phyloP scores from a whole-genome alignment of 2,113 vertebrate species.

The Mus musculus region DNA sequence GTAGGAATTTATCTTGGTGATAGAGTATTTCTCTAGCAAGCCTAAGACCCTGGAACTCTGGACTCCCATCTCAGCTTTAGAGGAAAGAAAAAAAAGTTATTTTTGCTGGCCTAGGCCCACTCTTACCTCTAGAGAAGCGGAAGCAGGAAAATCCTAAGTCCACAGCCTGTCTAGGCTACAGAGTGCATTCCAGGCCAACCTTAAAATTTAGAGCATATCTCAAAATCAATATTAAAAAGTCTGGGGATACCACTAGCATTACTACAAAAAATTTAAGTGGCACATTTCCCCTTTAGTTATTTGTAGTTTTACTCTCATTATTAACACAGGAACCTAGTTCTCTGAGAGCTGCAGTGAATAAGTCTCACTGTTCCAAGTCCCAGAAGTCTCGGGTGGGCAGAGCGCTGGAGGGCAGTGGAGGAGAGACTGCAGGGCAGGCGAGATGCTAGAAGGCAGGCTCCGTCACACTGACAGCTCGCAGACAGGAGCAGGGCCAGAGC shows the following conservation, averaged over 20 bases:
- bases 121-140: neutral
- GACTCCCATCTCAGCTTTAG: neutral
- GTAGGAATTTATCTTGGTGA: neutral
- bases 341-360: neutral
- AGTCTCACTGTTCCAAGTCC: neutral
- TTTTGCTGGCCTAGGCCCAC: neutral
- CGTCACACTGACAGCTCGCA: fast-evolving
- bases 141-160: no score
- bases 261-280: neutral
- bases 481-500: no score
- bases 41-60: neutral
- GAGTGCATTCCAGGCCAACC: neutral
- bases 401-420: neutral
- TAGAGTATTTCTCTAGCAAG: neutral
- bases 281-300: neutral
- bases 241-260: neutral
- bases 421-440: neutral
- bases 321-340: conserved; percentile 33
- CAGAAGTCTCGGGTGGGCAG: neutral
- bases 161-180: neutral
- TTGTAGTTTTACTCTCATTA: neutral
- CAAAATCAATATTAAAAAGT: neutral
- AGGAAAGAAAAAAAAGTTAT: neutral
- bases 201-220: neutral
- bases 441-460: neutral